Evolutionary conservation across 2,113 vertebrate genomes (phyloP), one percentile per base, ranked within the genome.

Genomic region (Plestiodon gilberti): DNA sequence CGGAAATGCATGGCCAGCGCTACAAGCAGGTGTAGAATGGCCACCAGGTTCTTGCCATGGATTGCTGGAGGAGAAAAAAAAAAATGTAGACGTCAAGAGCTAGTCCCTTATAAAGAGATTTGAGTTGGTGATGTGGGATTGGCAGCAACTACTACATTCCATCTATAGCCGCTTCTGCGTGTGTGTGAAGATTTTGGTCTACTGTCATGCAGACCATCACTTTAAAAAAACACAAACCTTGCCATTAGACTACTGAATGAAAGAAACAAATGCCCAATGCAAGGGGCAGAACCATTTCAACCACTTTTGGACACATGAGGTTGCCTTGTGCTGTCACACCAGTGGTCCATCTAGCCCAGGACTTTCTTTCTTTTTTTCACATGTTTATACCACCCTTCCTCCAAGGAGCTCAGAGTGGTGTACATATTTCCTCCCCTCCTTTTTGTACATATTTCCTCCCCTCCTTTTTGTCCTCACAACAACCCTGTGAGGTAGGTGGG

Each of bases 31-130:
- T 98, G 98, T 1, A 98, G 95, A 3, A 98, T 99, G 85, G 98
- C 94, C 87, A 99, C 97, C 93, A 99, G 95, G 90, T 98, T 99
- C 96, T 99, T 99, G 57, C 97, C 96, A 23, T 99, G 99, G 83
- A 99, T 98, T 0, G 97, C 99, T 99, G 93, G 22, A 73, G 73
- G 1, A 35, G 82, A 88, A 61, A 88, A 61, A 35, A n/a, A n/a
- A n/a, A n/a, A n/a, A n/a, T n/a, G n/a, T n/a, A n/a, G n/a, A n/a
- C 28, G 40, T 40, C 28, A 55, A 43, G 64, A 67, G 52, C 7
- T 25, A 52, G 13, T 52, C 9, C 20, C 67, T 48, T 13, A 15
- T 3, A 23, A 20, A 43, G 55, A 28, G 30, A 20, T 55, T 67
- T 85, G 30, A 25, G 55, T 20, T 7, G 7, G 38, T 48, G 7